Base-by-base conservation (phyloP, 2,113 vertebrate genomes). In the rabbit (Oryctolagus cuniculus) region DNA sequence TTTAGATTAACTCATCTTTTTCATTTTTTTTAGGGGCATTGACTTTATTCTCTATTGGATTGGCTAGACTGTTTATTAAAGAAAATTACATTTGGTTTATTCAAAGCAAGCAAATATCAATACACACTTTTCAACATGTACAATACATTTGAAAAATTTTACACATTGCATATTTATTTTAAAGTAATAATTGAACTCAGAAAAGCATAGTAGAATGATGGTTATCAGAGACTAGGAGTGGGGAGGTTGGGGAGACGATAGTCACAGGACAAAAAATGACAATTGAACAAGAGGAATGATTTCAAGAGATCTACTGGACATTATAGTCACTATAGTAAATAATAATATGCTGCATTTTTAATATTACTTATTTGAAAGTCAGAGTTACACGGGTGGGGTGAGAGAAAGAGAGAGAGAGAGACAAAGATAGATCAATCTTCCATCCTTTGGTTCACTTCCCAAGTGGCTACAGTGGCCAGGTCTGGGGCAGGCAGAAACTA, bases 1-100 rank as follows among this genome's bases (percentile, higher is more conserved):
- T 91, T 80, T 67, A 1, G 12, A 79, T 29, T 64, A 72, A 90
- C 27, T 79, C 91, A 75, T 1, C 1, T 34, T 36, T 72, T 87
- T 67, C 2, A 80, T 64, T 53, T 89, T 89, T 78, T 83, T 64
- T n/a, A 29, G 12, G 66, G 83, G 11, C 2, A 29, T 83, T 93
- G 70, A 8, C 51, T 87, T 95, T 80, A 36, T 92, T 94, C 31
- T 36, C 91, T 69, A 75, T 27, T 83, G 89, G 17, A 89, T 66
- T 61, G 3, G 36, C 81, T 90, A 88, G 31, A 78, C 6, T 58
- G 7, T 12, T 93, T 70, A 75, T 27, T 69, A 58, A 53, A 81
- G 38, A 72, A 86, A 53, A 22, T 53, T 51, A 81, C 9, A 64
- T 84, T 89, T 83, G 12, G 86, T 83, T 89, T 82, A 74, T 53